A percentile compares a stretch with the other conserved stretches of the same genome.
These are phyloP conservation scores for Exephanes ischioxanthus DNA, from an alignment of 2,888 invertebrate genomes.

Conservation along the genomic window DNA sequence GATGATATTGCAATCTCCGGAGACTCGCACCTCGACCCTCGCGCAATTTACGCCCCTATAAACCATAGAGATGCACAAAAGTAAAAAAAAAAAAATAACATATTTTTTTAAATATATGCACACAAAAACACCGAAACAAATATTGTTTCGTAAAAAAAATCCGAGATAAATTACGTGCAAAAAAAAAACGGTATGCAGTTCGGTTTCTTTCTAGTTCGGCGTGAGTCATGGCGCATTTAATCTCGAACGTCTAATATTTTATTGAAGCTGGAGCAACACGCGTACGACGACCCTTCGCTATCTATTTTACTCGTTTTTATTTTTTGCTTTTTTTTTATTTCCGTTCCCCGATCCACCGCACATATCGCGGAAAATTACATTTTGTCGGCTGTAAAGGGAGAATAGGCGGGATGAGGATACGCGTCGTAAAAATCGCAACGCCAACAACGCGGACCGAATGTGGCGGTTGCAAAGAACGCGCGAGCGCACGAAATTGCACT, in stretches of 20 bases:
- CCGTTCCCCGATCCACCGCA: slow-evolving; percentile 57
- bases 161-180: slow-evolving; percentile 45
- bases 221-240: slow-evolving; percentile 13
- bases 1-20: slow-evolving; percentile 34
- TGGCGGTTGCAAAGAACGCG: slow-evolving; percentile 50
- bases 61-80: slow-evolving; percentile 14
- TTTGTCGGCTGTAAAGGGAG: slow-evolving; percentile 82
- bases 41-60: slow-evolving; percentile 51
- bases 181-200: slow-evolving; percentile 37
- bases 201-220: slow-evolving; percentile 33
- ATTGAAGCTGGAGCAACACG: slow-evolving; percentile 28
- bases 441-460: slow-evolving; percentile 74
- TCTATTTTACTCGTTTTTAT: slow-evolving; percentile 31
- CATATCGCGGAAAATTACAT: slow-evolving; percentile 82
- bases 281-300: slow-evolving; percentile 12
- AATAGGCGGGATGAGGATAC: slow-evolving; percentile 35
- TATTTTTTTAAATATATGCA: slow-evolving; percentile 3
- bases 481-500: slow-evolving; percentile 79
- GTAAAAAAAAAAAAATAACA: slow-evolving; percentile 3
- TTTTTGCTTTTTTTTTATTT: slow-evolving; percentile 19
- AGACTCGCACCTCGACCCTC: slow-evolving; percentile 39
- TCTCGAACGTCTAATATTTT: slow-evolving; percentile 47
- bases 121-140: slow-evolving; percentile 51
- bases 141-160: slow-evolving; percentile 55
- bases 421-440: slow-evolving; percentile 83